Evolutionary conservation across 2,888 invertebrate species (phyloP), one percentile per base, ranked within the genome.

Genomic region (Melangyna quadrimaculata): DNA sequence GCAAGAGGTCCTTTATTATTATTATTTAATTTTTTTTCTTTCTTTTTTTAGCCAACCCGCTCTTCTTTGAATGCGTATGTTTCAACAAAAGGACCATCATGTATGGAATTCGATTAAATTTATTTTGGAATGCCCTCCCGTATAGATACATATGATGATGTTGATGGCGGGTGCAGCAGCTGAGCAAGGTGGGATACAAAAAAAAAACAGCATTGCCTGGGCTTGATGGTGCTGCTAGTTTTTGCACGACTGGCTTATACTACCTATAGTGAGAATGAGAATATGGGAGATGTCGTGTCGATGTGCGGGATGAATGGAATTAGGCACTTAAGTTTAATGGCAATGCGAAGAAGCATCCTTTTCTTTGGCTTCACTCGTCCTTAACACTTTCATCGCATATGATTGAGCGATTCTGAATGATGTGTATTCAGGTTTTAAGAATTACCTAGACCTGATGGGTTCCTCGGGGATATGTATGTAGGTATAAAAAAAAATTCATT

Each of bases 81-180:
- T 69, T 8, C 32, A 78, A 86, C 81, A 86, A 86, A 86, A 81
- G 81, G 81, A 81, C 86, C 86, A 81, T 86, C 86, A 86, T 86
- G 73, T 78, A 73, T 57, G 86, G 86, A 86, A 86, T 86, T 86
- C 86, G 86, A 86, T 86, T 86, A 86, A 80, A 86, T 86, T 81
- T 86, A 86, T 86, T 86, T 86, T 77, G 86, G 81, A 86, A 86
- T 86, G 80, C 78, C 77, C 70, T 74, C 86, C 61, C 19, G 29
- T 65, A 45, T 43, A n/a, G n/a, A n/a, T n/a, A n/a, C n/a, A 17
- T 43, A 17, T 57, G 63, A 67, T 35, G 48, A 48, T 45, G 63
- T 45, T 65, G 65, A 48, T 48, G 65, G 43, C 69, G 80, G 32
- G 14, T 35, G 37, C 19, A 22, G 22, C 59, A 53, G 63, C 22